Evolutionary conservation across 1,140 invertebrate genomes (phyloP), one percentile per base, ranked within the genome.

Genomic region (Drosophila obscura): DNA sequence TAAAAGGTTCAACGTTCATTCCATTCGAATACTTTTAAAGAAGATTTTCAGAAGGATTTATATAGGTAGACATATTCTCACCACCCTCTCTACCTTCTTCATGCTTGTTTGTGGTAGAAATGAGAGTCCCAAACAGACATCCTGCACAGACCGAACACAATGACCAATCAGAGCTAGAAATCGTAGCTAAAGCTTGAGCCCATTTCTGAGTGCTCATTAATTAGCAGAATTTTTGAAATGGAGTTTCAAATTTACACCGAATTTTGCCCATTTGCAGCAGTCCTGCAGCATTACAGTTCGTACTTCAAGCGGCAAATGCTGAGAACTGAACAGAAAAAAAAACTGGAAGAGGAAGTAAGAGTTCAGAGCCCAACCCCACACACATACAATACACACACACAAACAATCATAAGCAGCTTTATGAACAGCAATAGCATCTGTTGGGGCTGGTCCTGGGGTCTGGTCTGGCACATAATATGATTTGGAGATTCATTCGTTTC

Each of bases 391-490:
- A 1, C 16, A 43, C 24, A 35, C 41, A 39, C 39, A 44, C 59
- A 58, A 35, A 58, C 64, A 71, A 71, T 71, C 58, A 71, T 71
- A 71, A 71, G 67, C 67, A 69, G 67, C 65, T 71, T 69, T 69
- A 69, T 69, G 51, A 69, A 69, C 44, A 55, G 64, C 35, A 69
- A 49, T 35, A 35, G 64, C 66, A 69, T 41, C 68, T 57, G 66
- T 68, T 57, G 35, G 57, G 39, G 31, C 19, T 66, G n/a, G 11
- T 13, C 0, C 0, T 11, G 11, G 35, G 35, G 35, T 39, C 35
- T 39, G 35, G 35, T 19, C 19, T 19, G 19, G 52, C 26, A 66
- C 69, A 71, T 71, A 69, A 71, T 57, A 69, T 71, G 64, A 71
- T 69, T 58, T 39, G 52, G 65, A 71, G 67, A 71, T 71, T 50